Percentiles rank a stretch among this genome's conserved stretches.
Evolutionary conservation across 2,888 invertebrate species (phyloP).

Genomic region (Deilephila elpenor): DNA sequence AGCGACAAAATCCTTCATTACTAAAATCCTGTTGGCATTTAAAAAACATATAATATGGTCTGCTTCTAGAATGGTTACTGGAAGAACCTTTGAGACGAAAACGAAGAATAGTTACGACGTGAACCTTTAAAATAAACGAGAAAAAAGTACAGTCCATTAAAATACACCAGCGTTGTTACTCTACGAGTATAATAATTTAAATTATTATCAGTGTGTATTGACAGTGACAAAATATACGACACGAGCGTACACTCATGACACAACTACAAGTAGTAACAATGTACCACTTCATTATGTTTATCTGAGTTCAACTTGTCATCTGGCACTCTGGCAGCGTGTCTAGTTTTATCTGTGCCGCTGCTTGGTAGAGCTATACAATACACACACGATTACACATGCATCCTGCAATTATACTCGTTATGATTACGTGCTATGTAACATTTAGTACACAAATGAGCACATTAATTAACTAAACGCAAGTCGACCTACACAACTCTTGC

Average conservation of each 20-base stretch:
- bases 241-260: not conserved
- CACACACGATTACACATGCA: not conserved
- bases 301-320: slow-evolving; percentile 21
- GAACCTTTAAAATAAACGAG: not conserved
- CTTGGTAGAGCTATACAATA: not conserved
- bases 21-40: not conserved
- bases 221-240: slow-evolving; percentile 2
- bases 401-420: slow-evolving; percentile 20
- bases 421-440: slow-evolving; percentile 8
- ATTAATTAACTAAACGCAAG: slow-evolving; percentile 27
- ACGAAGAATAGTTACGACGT: not conserved
- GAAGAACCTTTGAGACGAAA: not conserved
- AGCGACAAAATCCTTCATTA: not conserved
- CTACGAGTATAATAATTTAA: not conserved
- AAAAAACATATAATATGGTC: not conserved
- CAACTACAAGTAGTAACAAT: slow-evolving; percentile 1
- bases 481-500: slow-evolving; percentile 14
- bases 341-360: slow-evolving; percentile 6
- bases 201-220: slow-evolving; percentile 1
- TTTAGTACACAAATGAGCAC: slow-evolving; percentile 27
- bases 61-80: not conserved
- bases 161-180: not conserved
- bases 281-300: not conserved
- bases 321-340: slow-evolving; percentile 5
- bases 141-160: not conserved